These are phyloP conservation scores for Cotesia glomerata DNA, from an alignment of 1,140 invertebrate species.

Conservation along the genomic window DNA sequence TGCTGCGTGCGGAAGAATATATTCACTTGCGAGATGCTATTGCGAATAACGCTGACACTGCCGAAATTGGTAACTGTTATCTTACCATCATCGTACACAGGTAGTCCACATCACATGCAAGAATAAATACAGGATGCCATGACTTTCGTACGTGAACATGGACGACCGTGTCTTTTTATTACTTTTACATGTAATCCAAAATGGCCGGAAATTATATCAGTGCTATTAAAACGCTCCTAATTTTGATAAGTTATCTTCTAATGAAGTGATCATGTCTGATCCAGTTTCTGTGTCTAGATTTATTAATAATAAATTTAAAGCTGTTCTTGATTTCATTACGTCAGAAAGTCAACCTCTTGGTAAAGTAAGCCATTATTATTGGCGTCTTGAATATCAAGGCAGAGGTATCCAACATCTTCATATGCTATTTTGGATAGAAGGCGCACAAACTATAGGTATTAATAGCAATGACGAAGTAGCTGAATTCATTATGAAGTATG, in stretches of 20 bases:
- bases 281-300: conserved; percentile 16
- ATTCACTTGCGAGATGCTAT: too few species aligned
- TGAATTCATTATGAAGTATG: conserved; percentile 44
- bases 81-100: too few species aligned
- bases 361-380: neutral
- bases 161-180: too few species aligned
- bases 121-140: too few species aligned
- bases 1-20: neutral
- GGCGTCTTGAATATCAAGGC: neutral
- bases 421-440: conserved; percentile 31
- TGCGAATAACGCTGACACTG: too few species aligned
- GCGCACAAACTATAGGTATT: conserved; percentile 35
- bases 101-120: too few species aligned
- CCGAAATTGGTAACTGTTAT: too few species aligned
- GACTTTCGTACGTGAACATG: too few species aligned
- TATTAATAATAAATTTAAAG: neutral
- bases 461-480: conserved; percentile 31
- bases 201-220: too few species aligned
- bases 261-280: conserved; percentile 40
- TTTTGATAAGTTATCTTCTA: conserved; percentile 23
- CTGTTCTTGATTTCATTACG: neutral
- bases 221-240: conserved; percentile 35
- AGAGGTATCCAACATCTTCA: conserved; percentile 9
- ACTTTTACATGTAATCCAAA: too few species aligned
- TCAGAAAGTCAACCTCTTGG: neutral